Evolutionary conservation across 2,888 invertebrate genomes (phyloP).

Genomic region (Rhaphigaster nebulosa): DNA sequence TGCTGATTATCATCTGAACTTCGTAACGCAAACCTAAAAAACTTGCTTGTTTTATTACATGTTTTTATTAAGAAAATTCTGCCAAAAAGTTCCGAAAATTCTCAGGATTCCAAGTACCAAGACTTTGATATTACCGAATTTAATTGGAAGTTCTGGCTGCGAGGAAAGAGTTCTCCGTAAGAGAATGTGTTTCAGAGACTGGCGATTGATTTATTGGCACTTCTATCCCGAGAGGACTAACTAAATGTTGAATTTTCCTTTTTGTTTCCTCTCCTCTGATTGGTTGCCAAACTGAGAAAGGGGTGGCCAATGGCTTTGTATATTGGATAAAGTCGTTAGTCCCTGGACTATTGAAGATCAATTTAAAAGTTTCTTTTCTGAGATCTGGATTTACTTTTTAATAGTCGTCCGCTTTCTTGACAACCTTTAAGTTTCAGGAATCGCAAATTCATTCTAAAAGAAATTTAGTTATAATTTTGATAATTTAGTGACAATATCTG

Average conservation of each 20-base stretch:
- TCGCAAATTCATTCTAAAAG: no score
- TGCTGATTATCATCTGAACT: background rate
- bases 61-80: background rate
- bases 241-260: conserved; percentile 35
- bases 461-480: no score
- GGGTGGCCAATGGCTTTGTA: conserved; percentile 4
- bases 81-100: background rate
- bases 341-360: background rate
- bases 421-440: background rate
- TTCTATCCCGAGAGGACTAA: background rate
- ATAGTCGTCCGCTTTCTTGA: background rate
- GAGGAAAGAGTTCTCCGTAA: background rate
- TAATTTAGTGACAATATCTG: no score
- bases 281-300: conserved; percentile 11
- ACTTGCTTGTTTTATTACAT: background rate
- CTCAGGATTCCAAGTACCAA: background rate
- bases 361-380: conserved; percentile 12
- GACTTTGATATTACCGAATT: background rate
- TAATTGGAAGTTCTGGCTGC: background rate
- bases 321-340: conserved; percentile 25
- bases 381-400: background rate
- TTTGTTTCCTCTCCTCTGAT: background rate
- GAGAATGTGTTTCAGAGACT: background rate
- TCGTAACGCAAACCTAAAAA: background rate
- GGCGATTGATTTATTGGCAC: conserved; percentile 24